Conservation (phyloP, 2,113 vertebrate genomes). For the Platichthys stellatus region DNA sequence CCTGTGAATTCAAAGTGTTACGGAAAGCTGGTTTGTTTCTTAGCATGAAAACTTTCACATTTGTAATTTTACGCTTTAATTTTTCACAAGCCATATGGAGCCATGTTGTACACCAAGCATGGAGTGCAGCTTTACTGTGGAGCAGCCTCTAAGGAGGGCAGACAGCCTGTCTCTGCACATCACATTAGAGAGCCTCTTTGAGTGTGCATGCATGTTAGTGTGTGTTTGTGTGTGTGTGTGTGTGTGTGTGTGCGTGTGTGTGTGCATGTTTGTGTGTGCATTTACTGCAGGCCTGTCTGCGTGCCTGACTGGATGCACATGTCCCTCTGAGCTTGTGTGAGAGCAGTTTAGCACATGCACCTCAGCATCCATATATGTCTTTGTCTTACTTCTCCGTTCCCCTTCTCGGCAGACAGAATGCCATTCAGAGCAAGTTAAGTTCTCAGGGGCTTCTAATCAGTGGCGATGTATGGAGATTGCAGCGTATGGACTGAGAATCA, state of each 20-base stretch:
- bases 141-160: slow-evolving; percentile 65
- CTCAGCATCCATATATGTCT: slow-evolving; percentile 13
- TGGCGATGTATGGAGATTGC: slow-evolving; percentile 62
- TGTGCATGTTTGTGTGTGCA: slow-evolving; percentile 22
- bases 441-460: slow-evolving; percentile 63
- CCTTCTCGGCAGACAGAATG: slow-evolving; percentile 19
- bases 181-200: slow-evolving; percentile 60
- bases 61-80: slow-evolving; percentile 70
- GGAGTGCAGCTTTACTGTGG: slow-evolving; percentile 46
- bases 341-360: slow-evolving; percentile 28
- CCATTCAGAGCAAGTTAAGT: slow-evolving; percentile 63
- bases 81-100: slow-evolving; percentile 75
- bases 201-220: slow-evolving; percentile 41
- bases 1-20: slow-evolving; percentile 19
- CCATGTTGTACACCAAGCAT: slow-evolving; percentile 29
- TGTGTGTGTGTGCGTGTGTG: slow-evolving; percentile 16
- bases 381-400: slow-evolving; percentile 24
- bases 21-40: slow-evolving; percentile 39
- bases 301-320: slow-evolving; percentile 42
- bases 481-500: slow-evolving; percentile 70
- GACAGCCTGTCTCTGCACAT: slow-evolving; percentile 72
- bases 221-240: slow-evolving; percentile 24
- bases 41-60: slow-evolving; percentile 58
- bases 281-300: slow-evolving; percentile 33
- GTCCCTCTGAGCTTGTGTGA: slow-evolving; percentile 46